Base-by-base conservation (phyloP, 2,113 vertebrate genomes). In the Talpa occidentalis region DNA sequence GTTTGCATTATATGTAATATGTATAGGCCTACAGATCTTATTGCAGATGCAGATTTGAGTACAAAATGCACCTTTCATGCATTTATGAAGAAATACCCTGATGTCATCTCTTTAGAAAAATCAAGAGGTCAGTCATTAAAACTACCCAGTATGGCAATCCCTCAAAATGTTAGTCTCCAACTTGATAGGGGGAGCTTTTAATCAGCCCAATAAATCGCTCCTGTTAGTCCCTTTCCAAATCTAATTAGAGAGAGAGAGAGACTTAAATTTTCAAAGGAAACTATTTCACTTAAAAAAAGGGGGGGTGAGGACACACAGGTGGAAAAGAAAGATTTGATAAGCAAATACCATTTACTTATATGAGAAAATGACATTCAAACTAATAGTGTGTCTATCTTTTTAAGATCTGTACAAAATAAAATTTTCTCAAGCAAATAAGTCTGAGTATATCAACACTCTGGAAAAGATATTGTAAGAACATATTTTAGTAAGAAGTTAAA, bases 331-430 rank as follows among this genome's bases (percentile, higher is more conserved):
- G 32, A 86, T 72, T 72, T 83, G 62, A 72, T 76, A 91, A 80
- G 10, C 64, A 81, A 95, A 52, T 85, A 77, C 5, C 62, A 83
- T 86, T 91, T 95, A 26, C 19, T 77, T 52, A 28, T 8, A 44
- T 81, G 40, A 81, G 47, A 67, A 91, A 77, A 88, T 69, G 49
- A n/a, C 26, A 44, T 66, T 77, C 32, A 90, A 88, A 86, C 67
- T 77, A 59, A 62, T 35, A 73, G 30, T 60, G 7, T 56, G 6
- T 69, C 16, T 21, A 17, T 93, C n/a, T 84, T 73, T 44, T 77
- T 70, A 54, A 82, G 60, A 79, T 73, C 3, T n/a, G n/a, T 62
- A 0, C n/a, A 90, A 70, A 87, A 94, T 56, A 52, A 66, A 42
- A 77, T 15, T 77, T 78, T 82, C 11, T 69, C 19, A 85, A 88